Evolutionary conservation across 2,113 vertebrate genomes (phyloP).

Genomic region (Chlamydotis undulata): DNA sequence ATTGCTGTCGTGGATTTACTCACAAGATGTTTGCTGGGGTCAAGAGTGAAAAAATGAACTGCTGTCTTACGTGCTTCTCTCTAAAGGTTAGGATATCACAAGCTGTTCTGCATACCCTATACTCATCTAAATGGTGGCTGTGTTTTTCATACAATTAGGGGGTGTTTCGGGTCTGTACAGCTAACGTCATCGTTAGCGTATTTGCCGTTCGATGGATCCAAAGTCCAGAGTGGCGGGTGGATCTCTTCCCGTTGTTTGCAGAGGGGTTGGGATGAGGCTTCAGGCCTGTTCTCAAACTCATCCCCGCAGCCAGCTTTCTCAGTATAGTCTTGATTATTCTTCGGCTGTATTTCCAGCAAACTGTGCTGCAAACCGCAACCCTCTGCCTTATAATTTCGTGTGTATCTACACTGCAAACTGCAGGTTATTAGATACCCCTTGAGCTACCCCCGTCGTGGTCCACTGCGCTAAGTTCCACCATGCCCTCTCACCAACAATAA

Average conservation of each 20-base stretch:
- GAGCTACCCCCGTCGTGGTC: rapidly evolving
- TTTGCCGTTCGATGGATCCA: background rate
- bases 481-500: background rate
- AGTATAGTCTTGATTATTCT: background rate
- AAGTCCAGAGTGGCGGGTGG: background rate
- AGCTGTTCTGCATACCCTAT: background rate
- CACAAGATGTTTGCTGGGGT: background rate
- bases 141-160: background rate
- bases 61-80: background rate
- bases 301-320: background rate
- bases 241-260: background rate
- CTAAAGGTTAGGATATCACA: background rate
- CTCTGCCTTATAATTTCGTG: background rate
- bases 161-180: background rate
- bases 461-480: background rate
- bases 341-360: background rate
- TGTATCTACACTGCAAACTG: background rate
- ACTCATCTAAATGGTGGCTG: rapidly evolving
- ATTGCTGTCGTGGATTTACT: background rate
- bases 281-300: background rate
- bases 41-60: background rate
- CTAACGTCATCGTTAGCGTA: background rate
- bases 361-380: rapidly evolving
- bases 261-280: background rate
- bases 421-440: background rate